Base-by-base conservation (phyloP, 1,140 invertebrate species). In the Laodelphax striatellus region DNA sequence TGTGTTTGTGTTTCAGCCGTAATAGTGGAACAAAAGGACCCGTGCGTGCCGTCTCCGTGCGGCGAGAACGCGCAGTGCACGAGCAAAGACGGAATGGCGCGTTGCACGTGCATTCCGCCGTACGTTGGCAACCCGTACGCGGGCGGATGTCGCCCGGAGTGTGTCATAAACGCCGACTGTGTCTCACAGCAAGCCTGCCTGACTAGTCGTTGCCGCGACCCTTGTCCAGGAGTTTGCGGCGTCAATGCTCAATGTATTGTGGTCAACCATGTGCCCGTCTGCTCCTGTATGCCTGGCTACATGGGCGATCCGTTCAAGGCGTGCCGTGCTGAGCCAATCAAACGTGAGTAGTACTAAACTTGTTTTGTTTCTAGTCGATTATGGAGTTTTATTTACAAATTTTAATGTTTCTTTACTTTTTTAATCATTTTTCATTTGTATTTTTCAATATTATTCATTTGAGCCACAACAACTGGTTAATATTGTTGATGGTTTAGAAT, bases 171-270 rank as follows among this genome's bases (percentile, higher is more conserved):
- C 69, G 80, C 83, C 2, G 89, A 94, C 64, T 94, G 92, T 70
- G 78, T 85, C 1, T 83, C 82, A 63, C 79, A 88, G 62, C 75
- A 87, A 60, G 83, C 88, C 31, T 94, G 92, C 73, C 78, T 91
- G n/a, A 85, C 87, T 66, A 84, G 88, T 70, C 83, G 89, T 68
- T 94, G 91, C 69, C 76, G 86, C 65, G 83, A 93, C 76, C 90
- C 90, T 19, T 94, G 91, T 70, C 79, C 81, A n/a, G 88, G 88
- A 14, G 81, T 88, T 14, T 94, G 91, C 71, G 90, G 90, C 22
- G 66, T 77, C 0, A 87, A 88, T 69, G 87, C 89, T 1, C 77
- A 86, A 63, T 93, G 90, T 68, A 79, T 78, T 63, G 87, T 92
- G 0, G 80, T 87, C 0, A 87, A 90, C 69, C 90, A 93, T 68